These are phyloP conservation scores for Coreius guichenoti DNA, from an alignment of 2,797 vertebrate genomes.

Conservation along the genomic window DNA sequence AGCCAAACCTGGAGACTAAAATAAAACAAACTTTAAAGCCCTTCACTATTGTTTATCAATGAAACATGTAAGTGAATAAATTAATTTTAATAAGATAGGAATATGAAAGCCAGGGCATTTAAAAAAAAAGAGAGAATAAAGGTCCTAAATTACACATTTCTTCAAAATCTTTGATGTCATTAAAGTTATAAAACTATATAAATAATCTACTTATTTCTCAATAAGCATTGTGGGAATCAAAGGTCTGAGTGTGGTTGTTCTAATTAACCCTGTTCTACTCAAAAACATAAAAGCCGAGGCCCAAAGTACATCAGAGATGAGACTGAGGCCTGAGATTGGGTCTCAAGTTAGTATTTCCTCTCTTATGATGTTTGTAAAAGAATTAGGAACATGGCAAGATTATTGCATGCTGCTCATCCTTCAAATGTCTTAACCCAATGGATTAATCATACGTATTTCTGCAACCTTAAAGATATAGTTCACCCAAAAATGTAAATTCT, in stretches of 20 bases:
- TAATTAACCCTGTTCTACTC: background rate
- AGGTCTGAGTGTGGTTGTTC: background rate
- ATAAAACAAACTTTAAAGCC: slow-evolving; percentile 60
- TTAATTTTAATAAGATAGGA: slow-evolving; percentile 60
- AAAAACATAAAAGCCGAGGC: background rate
- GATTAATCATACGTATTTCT: background rate
- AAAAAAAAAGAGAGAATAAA: slow-evolving; percentile 50
- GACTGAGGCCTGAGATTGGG: background rate
- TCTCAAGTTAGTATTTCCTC: background rate
- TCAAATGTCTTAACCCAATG: background rate
- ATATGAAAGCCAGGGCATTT: slow-evolving; percentile 62
- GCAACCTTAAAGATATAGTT: background rate
- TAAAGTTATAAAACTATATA: slow-evolving; percentile 14
- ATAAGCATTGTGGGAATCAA: slow-evolving; percentile 24
- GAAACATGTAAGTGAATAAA: slow-evolving; percentile 62
- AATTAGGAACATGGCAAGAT: background rate
- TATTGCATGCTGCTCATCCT: background rate
- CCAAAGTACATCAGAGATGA: background rate
- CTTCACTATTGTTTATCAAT: slow-evolving; percentile 60
- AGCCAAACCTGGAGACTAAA: slow-evolving; percentile 26
- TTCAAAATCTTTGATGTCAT: slow-evolving; percentile 55
- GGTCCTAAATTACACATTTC: slow-evolving; percentile 52
- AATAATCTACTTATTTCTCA: background rate
- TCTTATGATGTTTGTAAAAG: background rate
- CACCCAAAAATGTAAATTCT: background rate